These are phyloP conservation scores for Pissodes strobi DNA, from an alignment of 1,140 invertebrate species.

Conservation along the genomic window DNA sequence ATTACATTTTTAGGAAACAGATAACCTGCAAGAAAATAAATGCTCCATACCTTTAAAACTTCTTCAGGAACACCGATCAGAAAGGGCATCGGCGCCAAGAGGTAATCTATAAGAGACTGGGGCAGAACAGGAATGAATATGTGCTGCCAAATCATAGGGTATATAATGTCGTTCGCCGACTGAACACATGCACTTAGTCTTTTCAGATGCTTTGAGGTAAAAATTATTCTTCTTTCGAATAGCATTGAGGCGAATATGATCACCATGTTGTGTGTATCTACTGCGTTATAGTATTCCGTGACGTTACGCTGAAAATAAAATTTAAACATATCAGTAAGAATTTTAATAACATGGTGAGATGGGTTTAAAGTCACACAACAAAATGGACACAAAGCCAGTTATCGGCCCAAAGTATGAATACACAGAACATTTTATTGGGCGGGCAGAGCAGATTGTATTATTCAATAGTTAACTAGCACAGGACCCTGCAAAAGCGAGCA, in stretches of 20 bases:
- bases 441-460: too few relatives aligned
- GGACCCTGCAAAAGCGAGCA: too few relatives aligned
- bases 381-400: too few relatives aligned
- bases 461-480: too few relatives aligned
- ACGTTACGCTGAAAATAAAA: conserved; percentile 80
- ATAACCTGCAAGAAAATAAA: too few relatives aligned
- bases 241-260: conserved; percentile 92
- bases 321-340: too few relatives aligned
- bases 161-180: conserved; percentile 89
- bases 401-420: too few relatives aligned
- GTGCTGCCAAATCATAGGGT: conserved; percentile 98
- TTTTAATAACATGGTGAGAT: too few relatives aligned
- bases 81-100: conserved; percentile 93
- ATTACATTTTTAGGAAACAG: too few relatives aligned
- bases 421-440: too few relatives aligned
- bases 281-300: conserved; percentile 93
- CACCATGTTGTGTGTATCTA: conserved; percentile 91
- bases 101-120: conserved; percentile 83
- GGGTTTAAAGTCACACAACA: too few relatives aligned
- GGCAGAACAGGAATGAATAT: conserved; percentile 95
- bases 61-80: conserved; percentile 87
- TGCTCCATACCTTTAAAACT: conserved; percentile 84
- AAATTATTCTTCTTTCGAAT: conserved; percentile 88
- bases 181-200: conserved; percentile 91
- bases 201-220: conserved; percentile 84